Percentiles rank a stretch among this genome's conserved stretches.
These are phyloP conservation scores for Raja brachyura DNA, from an alignment of 2,113 vertebrate species.

Conservation along the genomic window DNA sequence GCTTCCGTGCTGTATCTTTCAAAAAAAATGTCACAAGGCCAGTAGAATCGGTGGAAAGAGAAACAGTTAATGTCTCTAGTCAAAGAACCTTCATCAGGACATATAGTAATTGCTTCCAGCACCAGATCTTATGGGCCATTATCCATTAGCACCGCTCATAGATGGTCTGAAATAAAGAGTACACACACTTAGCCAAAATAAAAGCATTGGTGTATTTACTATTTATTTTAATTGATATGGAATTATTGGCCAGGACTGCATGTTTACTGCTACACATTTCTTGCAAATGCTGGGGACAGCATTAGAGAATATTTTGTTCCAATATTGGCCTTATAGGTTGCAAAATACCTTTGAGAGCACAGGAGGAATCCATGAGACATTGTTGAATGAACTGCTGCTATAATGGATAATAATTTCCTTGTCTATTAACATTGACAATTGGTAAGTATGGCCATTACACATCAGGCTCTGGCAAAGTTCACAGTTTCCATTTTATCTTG, in stretches of 20 bases:
- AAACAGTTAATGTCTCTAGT: no score
- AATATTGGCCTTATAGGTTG: neutral
- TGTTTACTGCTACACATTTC: neutral
- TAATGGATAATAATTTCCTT: neutral
- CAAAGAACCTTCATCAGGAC: no score
- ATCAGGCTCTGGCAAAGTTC: neutral
- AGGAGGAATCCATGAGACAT: neutral
- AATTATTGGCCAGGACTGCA: neutral
- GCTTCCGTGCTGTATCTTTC: no score
- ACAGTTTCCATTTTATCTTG: constrained; percentile 1
- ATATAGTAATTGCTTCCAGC: no score
- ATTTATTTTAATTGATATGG: neutral
- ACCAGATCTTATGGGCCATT: neutral
- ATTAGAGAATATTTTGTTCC: neutral
- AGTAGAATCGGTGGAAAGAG: no score
- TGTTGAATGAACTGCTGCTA: neutral
- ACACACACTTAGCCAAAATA: neutral
- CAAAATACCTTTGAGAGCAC: neutral
- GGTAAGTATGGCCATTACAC: neutral
- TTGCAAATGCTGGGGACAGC: neutral
- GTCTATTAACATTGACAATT: neutral
- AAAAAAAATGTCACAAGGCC: no score
- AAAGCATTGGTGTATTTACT: neutral
- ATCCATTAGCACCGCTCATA: neutral
- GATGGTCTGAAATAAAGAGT: neutral